These are phyloP conservation scores for Spizaetus ornatus DNA, from an alignment of 2,113 vertebrate genomes.

Conservation along the genomic window DNA sequence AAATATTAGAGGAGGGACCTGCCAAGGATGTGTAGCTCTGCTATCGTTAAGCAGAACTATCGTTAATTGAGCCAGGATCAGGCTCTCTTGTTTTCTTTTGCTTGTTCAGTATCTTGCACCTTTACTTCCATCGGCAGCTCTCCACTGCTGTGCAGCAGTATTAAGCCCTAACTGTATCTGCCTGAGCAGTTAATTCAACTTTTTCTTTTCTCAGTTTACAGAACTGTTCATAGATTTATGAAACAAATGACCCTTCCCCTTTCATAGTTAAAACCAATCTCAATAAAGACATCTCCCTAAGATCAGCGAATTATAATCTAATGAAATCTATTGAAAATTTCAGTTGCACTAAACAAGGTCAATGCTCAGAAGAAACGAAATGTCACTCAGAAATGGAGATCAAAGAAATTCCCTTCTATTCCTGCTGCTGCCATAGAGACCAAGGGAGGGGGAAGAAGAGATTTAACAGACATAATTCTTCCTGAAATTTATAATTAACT, in stretches of 20 bases:
- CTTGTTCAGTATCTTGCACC: background rate
- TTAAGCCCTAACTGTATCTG: background rate
- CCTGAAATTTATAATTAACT: slow-evolving; percentile 81
- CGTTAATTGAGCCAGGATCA: background rate
- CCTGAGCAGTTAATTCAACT: slow-evolving; percentile 51
- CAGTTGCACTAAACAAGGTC: slow-evolving; percentile 58
- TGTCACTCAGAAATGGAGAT: slow-evolving; percentile 69
- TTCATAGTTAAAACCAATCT: slow-evolving; percentile 31
- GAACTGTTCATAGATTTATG: slow-evolving; percentile 43
- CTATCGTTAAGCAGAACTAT: background rate
- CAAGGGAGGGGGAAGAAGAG: slow-evolving; percentile 44
- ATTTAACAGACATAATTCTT: slow-evolving; percentile 75
- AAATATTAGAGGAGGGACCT: background rate
- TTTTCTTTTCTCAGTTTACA: slow-evolving; percentile 43
- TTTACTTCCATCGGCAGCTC: background rate
- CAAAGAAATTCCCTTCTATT: slow-evolving; percentile 70
- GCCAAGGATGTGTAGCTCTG: background rate
- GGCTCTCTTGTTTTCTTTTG: background rate
- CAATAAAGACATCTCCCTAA: slow-evolving; percentile 49
- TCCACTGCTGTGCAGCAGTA: background rate
- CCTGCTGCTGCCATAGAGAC: slow-evolving; percentile 74
- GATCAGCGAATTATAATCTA: slow-evolving; percentile 56
- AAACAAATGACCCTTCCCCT: slow-evolving; percentile 41
- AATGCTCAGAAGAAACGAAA: slow-evolving; percentile 51
- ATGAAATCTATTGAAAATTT: slow-evolving; percentile 66